These are phyloP conservation scores for Cyphomyrus plagiostoma DNA, from an alignment of 2,113 vertebrate genomes.

Conservation along the genomic window DNA sequence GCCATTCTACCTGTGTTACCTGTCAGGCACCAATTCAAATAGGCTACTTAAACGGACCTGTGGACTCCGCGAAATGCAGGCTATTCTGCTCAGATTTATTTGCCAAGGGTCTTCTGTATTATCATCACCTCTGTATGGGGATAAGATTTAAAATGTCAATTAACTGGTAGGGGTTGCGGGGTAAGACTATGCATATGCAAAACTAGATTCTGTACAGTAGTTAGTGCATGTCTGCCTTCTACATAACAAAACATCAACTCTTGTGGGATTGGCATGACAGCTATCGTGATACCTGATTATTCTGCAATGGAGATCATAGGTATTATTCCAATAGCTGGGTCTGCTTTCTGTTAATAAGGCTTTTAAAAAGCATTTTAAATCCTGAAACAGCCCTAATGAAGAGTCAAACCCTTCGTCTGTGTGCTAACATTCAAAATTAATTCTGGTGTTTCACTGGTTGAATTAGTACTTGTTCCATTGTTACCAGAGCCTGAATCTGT, in stretches of 20 bases:
- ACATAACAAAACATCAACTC: not conserved
- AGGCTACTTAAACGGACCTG: not conserved
- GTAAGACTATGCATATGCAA: not conserved
- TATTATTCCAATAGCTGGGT: not conserved
- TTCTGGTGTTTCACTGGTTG: not conserved
- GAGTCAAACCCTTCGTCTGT: not conserved
- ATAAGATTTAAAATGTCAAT: not conserved
- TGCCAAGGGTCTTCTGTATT: not conserved
- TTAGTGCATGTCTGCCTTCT: not conserved
- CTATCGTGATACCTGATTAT: not conserved
- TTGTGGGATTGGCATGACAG: not conserved
- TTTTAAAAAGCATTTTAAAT: not conserved
- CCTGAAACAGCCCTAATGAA: not conserved
- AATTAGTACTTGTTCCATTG: not conserved
- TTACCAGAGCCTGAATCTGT: not conserved
- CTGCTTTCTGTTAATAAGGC: not conserved
- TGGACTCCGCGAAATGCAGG: not conserved
- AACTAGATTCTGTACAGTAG: not conserved
- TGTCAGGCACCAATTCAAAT: not conserved
- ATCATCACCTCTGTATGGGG: not conserved
- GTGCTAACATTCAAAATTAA: not conserved
- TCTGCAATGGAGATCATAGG: not conserved
- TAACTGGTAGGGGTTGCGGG: not conserved
- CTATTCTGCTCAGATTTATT: not conserved
- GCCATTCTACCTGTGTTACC: not conserved